Base-by-base conservation (phyloP, 2,888 invertebrate genomes). In the Cyclophora albipunctata region DNA sequence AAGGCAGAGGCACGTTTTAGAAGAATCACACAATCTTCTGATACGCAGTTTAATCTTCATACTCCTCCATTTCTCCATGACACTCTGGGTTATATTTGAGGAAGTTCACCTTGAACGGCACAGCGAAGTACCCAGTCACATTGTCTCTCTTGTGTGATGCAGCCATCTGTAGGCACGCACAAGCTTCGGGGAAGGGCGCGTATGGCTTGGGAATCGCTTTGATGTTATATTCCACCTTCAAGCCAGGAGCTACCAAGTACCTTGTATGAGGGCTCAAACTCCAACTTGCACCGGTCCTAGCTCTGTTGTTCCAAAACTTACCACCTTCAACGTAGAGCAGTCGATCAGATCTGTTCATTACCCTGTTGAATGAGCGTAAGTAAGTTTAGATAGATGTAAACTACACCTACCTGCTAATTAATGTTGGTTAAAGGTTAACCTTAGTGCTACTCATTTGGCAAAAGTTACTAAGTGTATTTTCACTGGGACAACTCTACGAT, bases 271-370 rank as follows among this genome's bases (percentile, higher is more conserved):
- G 84, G 33, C 59, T 70, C 52, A 73, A 73, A 20, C 54, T 45
- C 83, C 82, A 85, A 43, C 69, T 69, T 0, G 83, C 83, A 0
- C 81, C 81, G 3, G 74, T 59, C 3, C 71, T 65, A 3, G 72
- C 75, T 0, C 55, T 64, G 0, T 73, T 76, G 34, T 73, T 63
- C 77, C 78, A 81, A 3, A 85, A 50, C 0, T 79, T 78, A 53
- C 76, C 77, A 52, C 67, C 73, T 34, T 74, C 67, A 20, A 84
- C 49, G 57, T 80, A 81, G 45, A 85, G 69, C 3, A 75, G 64
- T 5, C 69, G 73, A 0, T 60, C 7, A 40, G 69, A 67, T 5
- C 64, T 55, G 52, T 85, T 86, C 67, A 67, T 67, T 40, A 85
- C 58, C 53, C 84, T 84, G 61, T 37, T 54, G 40, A 50, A 34